Percentiles rank a stretch among this genome's conserved stretches.
These are phyloP conservation scores for Nymphalis polychloros DNA, from an alignment of 2,888 invertebrate genomes.

Conservation along the genomic window DNA sequence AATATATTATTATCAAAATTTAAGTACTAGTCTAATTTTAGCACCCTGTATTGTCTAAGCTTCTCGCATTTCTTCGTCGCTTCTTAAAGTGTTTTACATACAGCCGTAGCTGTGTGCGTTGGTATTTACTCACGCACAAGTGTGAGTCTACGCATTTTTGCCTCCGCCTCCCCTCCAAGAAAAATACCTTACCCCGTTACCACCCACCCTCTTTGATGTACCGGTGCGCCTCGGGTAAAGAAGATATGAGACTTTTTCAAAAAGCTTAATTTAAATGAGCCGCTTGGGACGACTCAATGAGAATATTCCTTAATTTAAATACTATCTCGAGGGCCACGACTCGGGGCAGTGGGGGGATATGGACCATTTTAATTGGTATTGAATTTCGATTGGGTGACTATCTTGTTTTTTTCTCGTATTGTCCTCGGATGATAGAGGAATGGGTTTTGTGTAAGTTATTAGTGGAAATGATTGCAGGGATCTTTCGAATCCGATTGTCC, in stretches of 20 bases:
- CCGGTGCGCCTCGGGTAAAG: constrained; percentile 76
- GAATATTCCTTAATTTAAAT: constrained; percentile 80
- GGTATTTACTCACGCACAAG: constrained; percentile 76
- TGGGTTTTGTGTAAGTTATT: constrained; percentile 15
- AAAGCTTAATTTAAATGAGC: constrained; percentile 82
- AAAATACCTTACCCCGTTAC: constrained; percentile 65
- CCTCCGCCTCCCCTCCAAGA: constrained; percentile 55
- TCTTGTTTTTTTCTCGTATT: constrained; percentile 45
- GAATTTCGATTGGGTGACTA: constrained; percentile 69
- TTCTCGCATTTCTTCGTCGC: constrained; percentile 81
- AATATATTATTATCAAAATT: background rate
- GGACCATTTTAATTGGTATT: constrained; percentile 77
- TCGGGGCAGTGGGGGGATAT: constrained; percentile 52
- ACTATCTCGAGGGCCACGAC: constrained; percentile 63
- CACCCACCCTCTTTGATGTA: constrained; percentile 73
- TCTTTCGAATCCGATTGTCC: background rate
- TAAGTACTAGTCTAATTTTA: constrained; percentile 24
- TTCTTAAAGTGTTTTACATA: constrained; percentile 83
- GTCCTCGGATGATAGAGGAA: constrained; percentile 41
- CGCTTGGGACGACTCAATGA: constrained; percentile 74
- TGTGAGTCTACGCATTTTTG: constrained; percentile 81
- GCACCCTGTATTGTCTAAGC: constrained; percentile 74
- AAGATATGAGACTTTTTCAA: constrained; percentile 82
- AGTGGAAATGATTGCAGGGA: background rate
- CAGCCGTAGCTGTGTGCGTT: constrained; percentile 71